Conservation (phyloP, 2,888 invertebrate genomes). For the Zootermopsis nevadensis region DNA sequence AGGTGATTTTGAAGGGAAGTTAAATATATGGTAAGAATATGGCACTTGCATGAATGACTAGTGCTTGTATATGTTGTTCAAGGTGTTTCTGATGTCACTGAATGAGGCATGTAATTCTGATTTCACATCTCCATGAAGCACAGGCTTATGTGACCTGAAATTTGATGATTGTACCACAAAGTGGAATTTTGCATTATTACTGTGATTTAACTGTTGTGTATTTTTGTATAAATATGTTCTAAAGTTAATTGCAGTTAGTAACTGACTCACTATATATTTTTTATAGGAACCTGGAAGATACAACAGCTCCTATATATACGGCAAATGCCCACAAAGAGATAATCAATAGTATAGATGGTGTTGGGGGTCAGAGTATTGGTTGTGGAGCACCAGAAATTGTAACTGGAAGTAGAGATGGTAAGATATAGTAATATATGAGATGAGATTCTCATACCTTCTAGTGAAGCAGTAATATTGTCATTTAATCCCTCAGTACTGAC, state of each 20-base stretch:
- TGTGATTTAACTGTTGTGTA: no score
- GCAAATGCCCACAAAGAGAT: constrained; percentile 85
- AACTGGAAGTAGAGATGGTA: constrained; percentile 93
- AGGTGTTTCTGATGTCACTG: no score
- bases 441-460: no score
- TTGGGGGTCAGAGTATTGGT: constrained; percentile 81
- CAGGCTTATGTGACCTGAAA: no score
- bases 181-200: no score
- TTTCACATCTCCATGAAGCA: no score
- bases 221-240: neutral
- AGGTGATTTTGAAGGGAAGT: constrained; percentile 88
- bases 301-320: constrained; percentile 79
- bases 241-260: neutral
- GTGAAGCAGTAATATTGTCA: no score
- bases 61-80: no score
- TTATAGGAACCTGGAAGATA: constrained; percentile 82
- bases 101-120: no score
- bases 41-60: no score
- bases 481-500: no score
- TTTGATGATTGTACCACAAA: no score
- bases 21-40: constrained; percentile 80
- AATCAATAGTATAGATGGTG: constrained; percentile 91
- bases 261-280: neutral
- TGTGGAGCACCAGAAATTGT: constrained; percentile 96
- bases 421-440: constrained; percentile 37